Conservation (phyloP, 2,888 invertebrate species). For the Thera britannica region DNA sequence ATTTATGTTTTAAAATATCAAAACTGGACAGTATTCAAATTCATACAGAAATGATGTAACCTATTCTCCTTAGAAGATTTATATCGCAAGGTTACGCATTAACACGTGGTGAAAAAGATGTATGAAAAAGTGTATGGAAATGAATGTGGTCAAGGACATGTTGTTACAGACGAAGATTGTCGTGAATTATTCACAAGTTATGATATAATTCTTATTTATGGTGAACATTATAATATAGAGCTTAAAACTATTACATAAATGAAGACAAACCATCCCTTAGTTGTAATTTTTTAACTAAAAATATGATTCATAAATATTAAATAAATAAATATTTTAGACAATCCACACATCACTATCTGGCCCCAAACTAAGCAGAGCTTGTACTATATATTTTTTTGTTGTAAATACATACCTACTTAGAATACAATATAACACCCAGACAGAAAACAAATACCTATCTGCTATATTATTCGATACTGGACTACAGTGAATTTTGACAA, state of each 20-base stretch:
- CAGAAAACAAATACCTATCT: too few relatives aligned
- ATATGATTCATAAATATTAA: not conserved
- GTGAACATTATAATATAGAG: slow-evolving; percentile 28
- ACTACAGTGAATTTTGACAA: too few relatives aligned
- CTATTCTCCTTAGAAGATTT: slow-evolving; percentile 13
- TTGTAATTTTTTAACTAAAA: not conserved
- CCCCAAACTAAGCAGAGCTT: too few relatives aligned
- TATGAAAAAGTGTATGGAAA: slow-evolving; percentile 25
- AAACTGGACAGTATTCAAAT: not conserved
- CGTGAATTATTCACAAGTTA: slow-evolving; percentile 32
- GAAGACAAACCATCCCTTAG: slow-evolving; percentile 4
- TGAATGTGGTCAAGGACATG: slow-evolving; percentile 26
- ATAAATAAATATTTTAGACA: not conserved
- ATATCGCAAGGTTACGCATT: slow-evolving; percentile 16
- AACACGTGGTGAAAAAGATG: slow-evolving; percentile 27
- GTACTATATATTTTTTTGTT: too few relatives aligned
- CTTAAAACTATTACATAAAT: slow-evolving; percentile 19
- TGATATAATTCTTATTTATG: slow-evolving; percentile 27
- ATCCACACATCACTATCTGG: too few relatives aligned
- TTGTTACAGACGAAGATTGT: slow-evolving; percentile 8
- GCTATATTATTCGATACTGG: too few relatives aligned
- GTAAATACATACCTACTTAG: too few relatives aligned
- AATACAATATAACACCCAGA: too few relatives aligned
- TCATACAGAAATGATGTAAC: slow-evolving; percentile 16
- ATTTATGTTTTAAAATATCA: too few relatives aligned